Evolutionary conservation across 2,888 invertebrate species (phyloP), one percentile per base, ranked within the genome.

Genomic region (Caenorhabditis sinica): DNA sequence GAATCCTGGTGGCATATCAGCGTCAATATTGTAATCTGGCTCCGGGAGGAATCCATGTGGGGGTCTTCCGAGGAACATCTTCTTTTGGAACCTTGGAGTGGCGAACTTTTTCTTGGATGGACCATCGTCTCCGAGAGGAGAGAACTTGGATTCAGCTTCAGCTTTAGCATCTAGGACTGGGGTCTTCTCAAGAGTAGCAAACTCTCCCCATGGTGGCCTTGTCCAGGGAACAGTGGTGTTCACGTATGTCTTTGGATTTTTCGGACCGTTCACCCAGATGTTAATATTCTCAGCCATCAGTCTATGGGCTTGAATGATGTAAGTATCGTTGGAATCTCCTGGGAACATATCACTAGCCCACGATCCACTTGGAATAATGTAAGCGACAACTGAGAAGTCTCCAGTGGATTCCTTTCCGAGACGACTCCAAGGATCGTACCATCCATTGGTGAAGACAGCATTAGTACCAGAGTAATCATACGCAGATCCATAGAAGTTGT

Each of bases 301-400:
- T 5, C 17, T 6, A 45, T 89, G 88, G 6, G 86, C 87, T 9
- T 61, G n/a, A 3, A 65, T 53, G 36, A 89, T 63, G 30, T 30
- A 73, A 2, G 56, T n/a, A 20, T 72, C 72, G 58, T 71, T 63
- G 33, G 40, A 58, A 51, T 69, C 49, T 25, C 66, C 69, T 25
- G 88, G 86, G 72, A 87, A 83, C 80, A 88, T 82, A 53, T 88
- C 89, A 4, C 73, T 53, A 6, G 79, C 86, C 43, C 80, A 86
- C 17, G 86, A 82, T 15, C 81, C 83, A 11, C 33, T 17, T 53
- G 75, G 53, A 60, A 86, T 84, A 0, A 63, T 11, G 36, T 83
- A 86, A 8, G 63, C 36, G 17, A 81, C 77, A 1, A 75, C 75
- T 0, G 82, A 81, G 74, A 74, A 76, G 58, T 82, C 74, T 2